phyloP scores from a whole-genome alignment of 2,797 vertebrate species.

The Psittacula echo region DNA sequence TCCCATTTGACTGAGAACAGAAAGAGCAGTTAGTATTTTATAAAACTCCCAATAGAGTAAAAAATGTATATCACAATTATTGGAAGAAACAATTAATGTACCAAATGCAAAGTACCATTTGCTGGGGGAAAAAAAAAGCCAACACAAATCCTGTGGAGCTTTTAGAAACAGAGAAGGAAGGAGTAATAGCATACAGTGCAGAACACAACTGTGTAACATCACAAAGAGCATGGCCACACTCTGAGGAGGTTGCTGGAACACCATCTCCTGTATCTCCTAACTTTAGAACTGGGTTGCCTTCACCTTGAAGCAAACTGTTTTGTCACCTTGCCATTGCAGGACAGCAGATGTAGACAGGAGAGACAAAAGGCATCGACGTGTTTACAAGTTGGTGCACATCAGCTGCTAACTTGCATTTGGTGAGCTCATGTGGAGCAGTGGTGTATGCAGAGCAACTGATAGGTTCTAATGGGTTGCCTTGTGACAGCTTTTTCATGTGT shows the following conservation, averaged over 20 bases:
- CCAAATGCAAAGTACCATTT: background rate
- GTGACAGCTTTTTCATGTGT: background rate
- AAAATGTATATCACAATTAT: background rate
- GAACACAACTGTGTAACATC: background rate
- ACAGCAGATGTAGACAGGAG: background rate
- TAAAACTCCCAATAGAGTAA: background rate
- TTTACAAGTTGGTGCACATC: background rate
- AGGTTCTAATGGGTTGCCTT: background rate
- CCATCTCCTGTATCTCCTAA: background rate
- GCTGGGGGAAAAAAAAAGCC: background rate
- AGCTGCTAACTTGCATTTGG: slow-evolving; percentile 3
- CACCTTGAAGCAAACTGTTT: background rate
- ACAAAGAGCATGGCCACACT: background rate
- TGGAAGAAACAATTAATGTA: background rate
- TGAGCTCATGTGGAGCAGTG: background rate
- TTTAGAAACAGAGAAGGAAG: background rate
- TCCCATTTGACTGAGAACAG: background rate
- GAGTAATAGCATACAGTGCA: background rate
- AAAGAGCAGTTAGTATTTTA: background rate
- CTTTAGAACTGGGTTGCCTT: background rate
- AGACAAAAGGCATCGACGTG: background rate
- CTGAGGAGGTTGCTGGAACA: background rate
- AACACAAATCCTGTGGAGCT: background rate
- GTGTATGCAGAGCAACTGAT: background rate
- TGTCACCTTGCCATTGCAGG: background rate